Evolutionary conservation across 2,797 vertebrate genomes (phyloP).

Genomic region (Synanceia verrucosa): DNA sequence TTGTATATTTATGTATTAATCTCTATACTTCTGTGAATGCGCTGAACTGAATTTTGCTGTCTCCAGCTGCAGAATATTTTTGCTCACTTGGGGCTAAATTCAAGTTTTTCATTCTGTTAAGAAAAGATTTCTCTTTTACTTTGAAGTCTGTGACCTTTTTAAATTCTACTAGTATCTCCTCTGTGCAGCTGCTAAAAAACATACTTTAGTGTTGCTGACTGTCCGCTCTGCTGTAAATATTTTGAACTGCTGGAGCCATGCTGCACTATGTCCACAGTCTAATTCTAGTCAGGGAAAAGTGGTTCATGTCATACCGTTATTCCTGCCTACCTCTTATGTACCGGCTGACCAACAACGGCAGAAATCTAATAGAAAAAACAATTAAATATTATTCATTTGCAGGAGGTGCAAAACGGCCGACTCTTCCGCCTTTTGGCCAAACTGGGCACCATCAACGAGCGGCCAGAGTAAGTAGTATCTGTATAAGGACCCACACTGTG

Average conservation of each 20-base stretch:
- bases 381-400: constrained; percentile 60
- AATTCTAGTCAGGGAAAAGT: neutral
- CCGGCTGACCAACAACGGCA: neutral
- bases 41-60: neutral
- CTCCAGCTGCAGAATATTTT: neutral
- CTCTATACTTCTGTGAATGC: neutral
- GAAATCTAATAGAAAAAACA: neutral
- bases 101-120: neutral
- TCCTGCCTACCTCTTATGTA: neutral
- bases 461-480: constrained; percentile 91
- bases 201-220: neutral
- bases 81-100: neutral
- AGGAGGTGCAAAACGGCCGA: constrained; percentile 99
- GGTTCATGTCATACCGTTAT: neutral
- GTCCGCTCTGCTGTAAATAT: neutral
- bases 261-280: neutral
- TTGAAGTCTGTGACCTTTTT: neutral
- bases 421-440: constrained; percentile 98
- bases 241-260: neutral
- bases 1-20: neutral
- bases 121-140: neutral
- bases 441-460: constrained; percentile 99
- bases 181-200: neutral
- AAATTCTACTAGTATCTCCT: neutral
- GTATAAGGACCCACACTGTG: neutral